Percentiles rank a stretch among this genome's conserved stretches.
Conservation (phyloP, 2,797 vertebrate genomes). For the Emys orbicularis region DNA sequence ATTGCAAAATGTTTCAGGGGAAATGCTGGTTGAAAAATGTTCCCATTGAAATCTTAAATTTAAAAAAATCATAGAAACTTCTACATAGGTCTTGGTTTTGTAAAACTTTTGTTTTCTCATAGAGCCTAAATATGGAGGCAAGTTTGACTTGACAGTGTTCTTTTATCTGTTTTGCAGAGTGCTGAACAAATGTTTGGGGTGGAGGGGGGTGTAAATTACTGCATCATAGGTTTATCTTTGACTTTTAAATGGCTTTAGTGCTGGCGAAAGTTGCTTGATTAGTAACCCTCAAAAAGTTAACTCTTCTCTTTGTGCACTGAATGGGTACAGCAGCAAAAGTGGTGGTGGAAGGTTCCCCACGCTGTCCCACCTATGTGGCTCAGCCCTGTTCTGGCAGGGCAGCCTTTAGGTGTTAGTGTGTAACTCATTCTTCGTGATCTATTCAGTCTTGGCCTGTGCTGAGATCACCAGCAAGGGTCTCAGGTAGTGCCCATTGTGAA, state of each 20-base stretch:
- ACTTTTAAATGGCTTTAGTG: background rate
- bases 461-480: background rate
- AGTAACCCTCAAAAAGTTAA: background rate
- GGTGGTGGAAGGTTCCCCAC: background rate
- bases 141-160: background rate
- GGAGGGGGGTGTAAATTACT: background rate
- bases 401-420: background rate
- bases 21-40: fast-evolving
- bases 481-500: background rate
- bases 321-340: background rate
- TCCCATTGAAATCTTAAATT: background rate
- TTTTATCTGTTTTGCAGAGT: background rate
- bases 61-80: background rate
- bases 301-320: background rate
- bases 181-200: background rate
- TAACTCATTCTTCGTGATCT: background rate
- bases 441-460: background rate
- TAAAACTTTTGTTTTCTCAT: background rate
- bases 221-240: background rate
- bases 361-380: fast-evolving
- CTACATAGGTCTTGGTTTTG: background rate
- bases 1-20: background rate
- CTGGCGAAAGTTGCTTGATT: background rate
- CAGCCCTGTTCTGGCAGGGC: background rate
- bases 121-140: background rate